These are phyloP conservation scores for Yasuhikotakia modesta DNA, from an alignment of 2,797 vertebrate genomes.

Conservation along the genomic window DNA sequence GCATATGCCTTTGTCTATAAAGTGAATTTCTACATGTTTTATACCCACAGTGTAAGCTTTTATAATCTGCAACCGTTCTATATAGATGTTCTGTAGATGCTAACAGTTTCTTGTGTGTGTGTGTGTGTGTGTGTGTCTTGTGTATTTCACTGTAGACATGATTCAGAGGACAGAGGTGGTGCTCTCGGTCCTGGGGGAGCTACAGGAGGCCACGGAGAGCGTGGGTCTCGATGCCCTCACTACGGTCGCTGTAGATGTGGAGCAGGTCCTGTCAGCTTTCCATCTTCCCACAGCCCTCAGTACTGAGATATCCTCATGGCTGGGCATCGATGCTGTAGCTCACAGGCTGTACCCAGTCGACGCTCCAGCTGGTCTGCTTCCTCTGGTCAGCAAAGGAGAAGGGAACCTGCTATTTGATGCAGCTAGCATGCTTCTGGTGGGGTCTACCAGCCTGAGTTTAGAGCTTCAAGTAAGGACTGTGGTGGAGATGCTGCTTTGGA, in stretches of 20 bases:
- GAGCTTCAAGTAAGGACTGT: slow-evolving; percentile 93
- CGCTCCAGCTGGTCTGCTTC: slow-evolving; percentile 85
- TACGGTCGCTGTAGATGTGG: slow-evolving; percentile 80
- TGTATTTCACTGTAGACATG: slow-evolving; percentile 87
- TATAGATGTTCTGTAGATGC: no score
- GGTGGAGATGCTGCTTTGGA: slow-evolving; percentile 94
- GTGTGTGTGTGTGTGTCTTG: no score
- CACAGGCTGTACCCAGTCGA: slow-evolving; percentile 87
- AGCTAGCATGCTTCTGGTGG: slow-evolving; percentile 86
- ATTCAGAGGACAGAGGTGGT: slow-evolving; percentile 86
- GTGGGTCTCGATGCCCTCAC: slow-evolving; percentile 82
- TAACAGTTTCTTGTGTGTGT: no score
- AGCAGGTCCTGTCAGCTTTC: slow-evolving; percentile 80
- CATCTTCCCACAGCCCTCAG: slow-evolving; percentile 76
- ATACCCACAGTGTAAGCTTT: no score
- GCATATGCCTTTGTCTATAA: no score
- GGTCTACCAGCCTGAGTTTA: slow-evolving; percentile 82
- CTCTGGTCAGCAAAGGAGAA: slow-evolving; percentile 86
- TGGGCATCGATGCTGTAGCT: slow-evolving; percentile 83
- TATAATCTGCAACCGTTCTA: no score
- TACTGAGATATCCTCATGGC: slow-evolving; percentile 79
- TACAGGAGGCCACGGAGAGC: slow-evolving; percentile 91
- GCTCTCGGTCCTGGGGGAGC: slow-evolving; percentile 84
- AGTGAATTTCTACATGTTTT: no score
- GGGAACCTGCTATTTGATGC: slow-evolving; percentile 92